A percentile compares a stretch with the other conserved stretches of the same genome.
These are phyloP conservation scores for Vidua chalybeata DNA, from an alignment of 2,113 vertebrate species.

Conservation along the genomic window DNA sequence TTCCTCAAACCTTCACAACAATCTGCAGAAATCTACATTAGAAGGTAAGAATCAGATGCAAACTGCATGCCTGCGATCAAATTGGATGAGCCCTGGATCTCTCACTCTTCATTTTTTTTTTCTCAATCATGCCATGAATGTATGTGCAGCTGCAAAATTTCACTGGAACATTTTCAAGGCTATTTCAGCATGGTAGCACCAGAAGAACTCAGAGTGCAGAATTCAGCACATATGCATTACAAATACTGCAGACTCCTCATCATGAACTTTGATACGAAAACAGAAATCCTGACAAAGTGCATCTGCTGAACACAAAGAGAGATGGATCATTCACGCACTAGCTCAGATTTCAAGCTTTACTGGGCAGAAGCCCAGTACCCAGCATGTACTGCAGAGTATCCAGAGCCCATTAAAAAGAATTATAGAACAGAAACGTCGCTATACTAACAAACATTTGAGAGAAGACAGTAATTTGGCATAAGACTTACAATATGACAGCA, in stretches of 20 bases:
- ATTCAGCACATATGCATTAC: background rate
- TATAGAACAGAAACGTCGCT: background rate
- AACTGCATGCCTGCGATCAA: background rate
- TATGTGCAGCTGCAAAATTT: background rate
- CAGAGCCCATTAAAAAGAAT: background rate
- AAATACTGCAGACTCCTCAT: background rate
- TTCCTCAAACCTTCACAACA: background rate
- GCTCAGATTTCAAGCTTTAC: constrained; percentile 2
- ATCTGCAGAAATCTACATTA: background rate
- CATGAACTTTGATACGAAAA: background rate
- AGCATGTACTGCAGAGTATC: background rate
- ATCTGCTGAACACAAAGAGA: background rate
- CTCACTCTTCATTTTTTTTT: background rate
- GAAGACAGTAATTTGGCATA: background rate
- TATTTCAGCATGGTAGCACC: background rate
- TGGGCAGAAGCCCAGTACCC: background rate
- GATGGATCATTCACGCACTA: background rate
- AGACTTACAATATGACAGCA: background rate
- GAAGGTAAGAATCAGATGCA: background rate
- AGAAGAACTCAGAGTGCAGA: background rate
- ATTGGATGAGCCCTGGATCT: background rate
- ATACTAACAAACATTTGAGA: background rate
- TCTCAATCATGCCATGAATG: background rate
- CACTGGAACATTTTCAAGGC: background rate
- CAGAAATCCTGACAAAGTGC: background rate